These are phyloP conservation scores for Phrynocephalus versicolor DNA, from an alignment of 2,113 vertebrate species.

Conservation along the genomic window DNA sequence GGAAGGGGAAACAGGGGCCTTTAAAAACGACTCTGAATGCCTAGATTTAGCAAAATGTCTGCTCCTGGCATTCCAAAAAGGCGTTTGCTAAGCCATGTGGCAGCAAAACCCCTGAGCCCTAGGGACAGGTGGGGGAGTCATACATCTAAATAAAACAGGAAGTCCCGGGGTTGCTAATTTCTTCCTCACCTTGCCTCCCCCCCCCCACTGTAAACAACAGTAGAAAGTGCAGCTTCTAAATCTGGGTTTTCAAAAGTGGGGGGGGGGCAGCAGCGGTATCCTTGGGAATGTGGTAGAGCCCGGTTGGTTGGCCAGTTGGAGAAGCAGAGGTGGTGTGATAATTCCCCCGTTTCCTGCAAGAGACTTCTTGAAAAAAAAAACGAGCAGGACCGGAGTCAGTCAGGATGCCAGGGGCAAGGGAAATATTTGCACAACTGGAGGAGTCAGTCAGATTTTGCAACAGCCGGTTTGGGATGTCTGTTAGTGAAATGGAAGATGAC, in stretches of 20 bases:
- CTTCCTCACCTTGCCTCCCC: constrained; percentile 3
- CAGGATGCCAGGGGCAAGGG: too few species aligned
- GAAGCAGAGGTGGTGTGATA: neutral
- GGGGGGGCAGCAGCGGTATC: too few species aligned
- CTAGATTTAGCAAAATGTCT: neutral
- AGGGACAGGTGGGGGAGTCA: neutral
- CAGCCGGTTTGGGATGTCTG: neutral
- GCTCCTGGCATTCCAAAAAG: neutral
- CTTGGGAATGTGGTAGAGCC: too few species aligned
- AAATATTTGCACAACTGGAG: neutral
- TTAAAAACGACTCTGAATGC: neutral
- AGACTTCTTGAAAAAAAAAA: neutral
- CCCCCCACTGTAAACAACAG: neutral
- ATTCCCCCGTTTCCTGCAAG: neutral
- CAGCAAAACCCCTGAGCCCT: neutral
- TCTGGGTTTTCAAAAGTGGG: neutral
- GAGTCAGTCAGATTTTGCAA: neutral
- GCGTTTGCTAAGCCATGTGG: neutral
- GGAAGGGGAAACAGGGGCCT: neutral
- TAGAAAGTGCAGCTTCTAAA: neutral
- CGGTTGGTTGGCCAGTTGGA: neutral
- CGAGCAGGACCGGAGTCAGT: too few species aligned
- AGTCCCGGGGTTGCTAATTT: neutral
- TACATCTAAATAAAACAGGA: neutral
- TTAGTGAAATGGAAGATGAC: neutral